These are phyloP conservation scores for Lamprologus lemairii DNA, from an alignment of 2,113 vertebrate genomes.

Conservation along the genomic window DNA sequence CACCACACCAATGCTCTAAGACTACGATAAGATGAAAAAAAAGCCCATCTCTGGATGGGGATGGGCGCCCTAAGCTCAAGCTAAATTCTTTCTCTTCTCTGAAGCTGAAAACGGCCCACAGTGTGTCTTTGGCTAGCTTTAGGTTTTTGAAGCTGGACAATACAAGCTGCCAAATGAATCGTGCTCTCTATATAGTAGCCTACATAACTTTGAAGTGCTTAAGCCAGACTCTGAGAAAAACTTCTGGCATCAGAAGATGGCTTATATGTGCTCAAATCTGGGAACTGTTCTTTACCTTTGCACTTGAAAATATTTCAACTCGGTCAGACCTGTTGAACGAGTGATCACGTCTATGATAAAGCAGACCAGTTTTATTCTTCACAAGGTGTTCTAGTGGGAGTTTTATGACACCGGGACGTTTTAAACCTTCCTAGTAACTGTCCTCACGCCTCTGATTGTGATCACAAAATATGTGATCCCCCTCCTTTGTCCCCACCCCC, in stretches of 20 bases:
- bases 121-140: slow-evolving; percentile 58
- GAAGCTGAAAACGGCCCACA: slow-evolving; percentile 58
- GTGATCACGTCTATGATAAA: background rate
- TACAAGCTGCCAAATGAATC: slow-evolving; percentile 64
- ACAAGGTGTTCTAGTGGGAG: background rate
- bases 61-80: slow-evolving; percentile 64
- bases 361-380: background rate
- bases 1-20: slow-evolving; percentile 70
- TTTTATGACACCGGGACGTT: background rate
- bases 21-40: slow-evolving; percentile 67
- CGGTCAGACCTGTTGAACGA: background rate
- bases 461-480: slow-evolving; percentile 37
- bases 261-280: slow-evolving; percentile 26
- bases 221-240: slow-evolving; percentile 40
- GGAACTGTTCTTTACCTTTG: background rate
- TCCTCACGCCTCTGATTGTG: slow-evolving; percentile 23
- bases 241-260: slow-evolving; percentile 14
- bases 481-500: background rate
- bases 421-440: slow-evolving; percentile 44
- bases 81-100: slow-evolving; percentile 64
- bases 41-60: slow-evolving; percentile 63
- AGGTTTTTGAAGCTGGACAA: slow-evolving; percentile 60
- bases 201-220: slow-evolving; percentile 60
- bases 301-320: background rate
- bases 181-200: slow-evolving; percentile 47